Evolutionary conservation across 2,113 vertebrate species (phyloP).

Genomic region (Mastomys coucha): DNA sequence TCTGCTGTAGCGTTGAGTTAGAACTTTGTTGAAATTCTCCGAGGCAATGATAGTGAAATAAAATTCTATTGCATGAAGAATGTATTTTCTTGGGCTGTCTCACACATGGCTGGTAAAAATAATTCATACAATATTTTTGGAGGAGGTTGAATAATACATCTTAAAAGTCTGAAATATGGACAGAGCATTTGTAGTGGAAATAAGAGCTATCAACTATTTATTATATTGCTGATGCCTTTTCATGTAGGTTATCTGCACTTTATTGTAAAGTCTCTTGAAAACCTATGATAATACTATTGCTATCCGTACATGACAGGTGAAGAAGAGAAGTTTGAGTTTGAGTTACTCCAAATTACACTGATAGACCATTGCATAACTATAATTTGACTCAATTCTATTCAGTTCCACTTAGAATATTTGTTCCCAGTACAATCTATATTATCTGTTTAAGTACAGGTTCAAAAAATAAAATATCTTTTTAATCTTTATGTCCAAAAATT

Average conservation of each 20-base stretch:
- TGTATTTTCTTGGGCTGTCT: not conserved
- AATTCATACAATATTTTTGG: not conserved
- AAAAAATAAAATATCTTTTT: not conserved
- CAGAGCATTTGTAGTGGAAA: not conserved
- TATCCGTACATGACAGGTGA: not conserved
- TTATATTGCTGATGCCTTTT: not conserved
- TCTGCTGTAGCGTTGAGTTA: not conserved
- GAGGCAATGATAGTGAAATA: not conserved
- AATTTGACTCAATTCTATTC: not conserved
- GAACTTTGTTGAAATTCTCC: not conserved
- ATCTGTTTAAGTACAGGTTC: not conserved
- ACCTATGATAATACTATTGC: not conserved
- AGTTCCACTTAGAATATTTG: not conserved
- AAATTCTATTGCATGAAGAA: not conserved
- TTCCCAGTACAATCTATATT: not conserved
- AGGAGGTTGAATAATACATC: not conserved
- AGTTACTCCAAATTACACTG: not conserved
- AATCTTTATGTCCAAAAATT: not conserved
- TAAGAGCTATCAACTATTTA: not conserved
- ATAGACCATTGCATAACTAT: not conserved
- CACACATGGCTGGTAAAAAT: not conserved
- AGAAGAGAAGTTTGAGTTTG: not conserved
- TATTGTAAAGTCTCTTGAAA: not conserved
- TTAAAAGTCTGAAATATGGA: constrained; percentile 14
- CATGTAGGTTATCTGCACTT: not conserved